These are phyloP conservation scores for Tor tambroides DNA, from an alignment of 2,113 vertebrate genomes.

Conservation along the genomic window DNA sequence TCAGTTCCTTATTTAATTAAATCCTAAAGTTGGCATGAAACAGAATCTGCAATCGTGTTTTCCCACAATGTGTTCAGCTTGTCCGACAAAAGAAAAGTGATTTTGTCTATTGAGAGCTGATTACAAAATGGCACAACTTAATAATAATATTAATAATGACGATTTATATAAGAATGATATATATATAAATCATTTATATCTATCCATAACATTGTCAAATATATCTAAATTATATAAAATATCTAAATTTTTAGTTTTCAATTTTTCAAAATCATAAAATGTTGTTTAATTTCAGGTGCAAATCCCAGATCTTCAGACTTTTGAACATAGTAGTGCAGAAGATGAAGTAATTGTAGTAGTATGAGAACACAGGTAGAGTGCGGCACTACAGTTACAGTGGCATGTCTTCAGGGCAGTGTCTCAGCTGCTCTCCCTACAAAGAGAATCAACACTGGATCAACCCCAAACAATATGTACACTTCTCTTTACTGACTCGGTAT, in stretches of 20 bases:
- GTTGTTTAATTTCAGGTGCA: background rate
- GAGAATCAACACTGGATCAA: background rate
- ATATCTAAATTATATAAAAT: too few species aligned
- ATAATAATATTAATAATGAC: too few species aligned
- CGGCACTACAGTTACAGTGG: constrained; percentile 39
- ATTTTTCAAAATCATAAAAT: background rate
- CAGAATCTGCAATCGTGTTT: background rate
- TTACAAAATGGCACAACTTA: background rate
- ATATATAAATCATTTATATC: too few species aligned
- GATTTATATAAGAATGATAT: too few species aligned
- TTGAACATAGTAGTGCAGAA: constrained; percentile 52
- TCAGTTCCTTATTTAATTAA: background rate
- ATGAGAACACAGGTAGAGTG: background rate
- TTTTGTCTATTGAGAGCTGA: background rate
- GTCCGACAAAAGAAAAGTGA: background rate
- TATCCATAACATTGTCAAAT: too few species aligned
- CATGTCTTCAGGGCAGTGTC: constrained; percentile 43
- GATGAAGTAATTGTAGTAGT: constrained; percentile 25
- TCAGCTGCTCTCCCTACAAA: background rate
- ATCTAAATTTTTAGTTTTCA: background rate
- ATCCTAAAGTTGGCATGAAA: background rate
- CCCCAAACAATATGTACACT: constrained; percentile 7
- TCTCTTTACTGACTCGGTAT: background rate
- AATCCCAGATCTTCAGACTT: background rate
- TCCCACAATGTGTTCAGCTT: too few species aligned